Evolutionary conservation across 2,797 vertebrate genomes (phyloP).

Genomic region (Eleutherodactylus coqui): DNA sequence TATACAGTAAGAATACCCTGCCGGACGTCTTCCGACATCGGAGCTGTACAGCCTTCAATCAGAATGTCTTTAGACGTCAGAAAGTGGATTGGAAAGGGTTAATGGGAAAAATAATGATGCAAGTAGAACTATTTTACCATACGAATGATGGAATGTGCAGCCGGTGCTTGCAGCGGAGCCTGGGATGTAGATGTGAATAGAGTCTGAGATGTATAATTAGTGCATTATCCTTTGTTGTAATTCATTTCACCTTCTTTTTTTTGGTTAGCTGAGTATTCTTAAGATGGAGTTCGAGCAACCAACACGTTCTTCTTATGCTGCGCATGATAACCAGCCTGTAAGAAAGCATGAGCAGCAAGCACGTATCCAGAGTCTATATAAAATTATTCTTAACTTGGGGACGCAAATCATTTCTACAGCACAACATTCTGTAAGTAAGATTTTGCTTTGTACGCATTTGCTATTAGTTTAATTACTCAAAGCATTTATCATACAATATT

Average conservation of each 20-base stretch:
- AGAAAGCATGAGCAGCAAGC: constrained; percentile 75
- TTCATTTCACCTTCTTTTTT: not conserved
- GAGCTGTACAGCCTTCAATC: too few species aligned
- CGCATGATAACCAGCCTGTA: constrained; percentile 66
- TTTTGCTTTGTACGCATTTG: not conserved
- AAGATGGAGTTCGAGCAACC: constrained; percentile 70
- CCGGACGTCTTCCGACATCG: too few species aligned
- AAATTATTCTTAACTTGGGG: constrained; percentile 76
- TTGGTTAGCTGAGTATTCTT: constrained; percentile 76
- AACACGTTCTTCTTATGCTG: constrained; percentile 61
- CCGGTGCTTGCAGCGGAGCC: too few species aligned
- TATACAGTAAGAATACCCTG: too few species aligned
- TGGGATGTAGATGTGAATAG: too few species aligned
- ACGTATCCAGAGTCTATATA: constrained; percentile 77
- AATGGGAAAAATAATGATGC: too few species aligned
- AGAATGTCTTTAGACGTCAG: too few species aligned
- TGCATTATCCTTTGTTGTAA: not conserved
- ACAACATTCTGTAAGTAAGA: constrained; percentile 76
- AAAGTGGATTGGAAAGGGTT: too few species aligned
- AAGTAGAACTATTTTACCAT: too few species aligned
- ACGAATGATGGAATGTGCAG: too few species aligned
- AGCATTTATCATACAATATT: not conserved
- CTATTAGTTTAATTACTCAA: not conserved
- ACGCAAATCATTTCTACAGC: constrained; percentile 76
- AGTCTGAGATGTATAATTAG: too few species aligned